Evolutionary conservation across 2,888 invertebrate genomes (phyloP), one percentile per base, ranked within the genome.

Genomic region (Neoitamus cyanurus): DNA sequence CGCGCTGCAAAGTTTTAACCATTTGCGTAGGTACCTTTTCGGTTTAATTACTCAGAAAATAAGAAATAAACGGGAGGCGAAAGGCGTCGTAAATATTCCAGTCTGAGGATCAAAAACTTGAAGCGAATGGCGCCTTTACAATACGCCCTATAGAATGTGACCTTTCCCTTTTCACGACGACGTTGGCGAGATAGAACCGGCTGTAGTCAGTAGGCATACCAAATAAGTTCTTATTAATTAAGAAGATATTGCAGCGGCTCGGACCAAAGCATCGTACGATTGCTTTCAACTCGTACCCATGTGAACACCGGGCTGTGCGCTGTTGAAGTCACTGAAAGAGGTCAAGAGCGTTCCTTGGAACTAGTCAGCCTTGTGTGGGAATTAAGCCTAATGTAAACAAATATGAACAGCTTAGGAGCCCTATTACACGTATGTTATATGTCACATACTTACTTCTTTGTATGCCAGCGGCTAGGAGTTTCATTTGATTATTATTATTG

Each of bases 181-280:
- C 30, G 15, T 48, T 6, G 20, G 42, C 9, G 25, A 37, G 7
- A 75, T 20, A 42, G 75, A 75, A 75, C 28, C 37, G 37, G 15
- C 25, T 46, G n/a, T 3, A 42, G n/a, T 42, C 4, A 28, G 75
- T 15, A n/a, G n/a, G n/a, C n/a, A n/a, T n/a, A n/a, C n/a, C n/a
- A n/a, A n/a, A n/a, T n/a, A n/a, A n/a, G n/a, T n/a, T n/a, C n/a
- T 37, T 75, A 28, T 75, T 75, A 75, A 75, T 75, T 75, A 75
- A 75, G 75, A 75, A 75, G 37, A 42, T 75, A 37, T 37, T 37
- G 28, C 28, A 28, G 70, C 70, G 58, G 7, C 20, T 36, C 34
- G 75, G 37, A 75, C 28, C 25, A 11, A 15, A 42, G 11, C 28
- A 15, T 73, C 73, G 5, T 73, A 36, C 73, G 36, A 73, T 37